Percentiles rank a stretch among this genome's conserved stretches.
phyloP scores from a whole-genome alignment of 2,797 vertebrate species.

The Gobionotothen gibberifrons region DNA sequence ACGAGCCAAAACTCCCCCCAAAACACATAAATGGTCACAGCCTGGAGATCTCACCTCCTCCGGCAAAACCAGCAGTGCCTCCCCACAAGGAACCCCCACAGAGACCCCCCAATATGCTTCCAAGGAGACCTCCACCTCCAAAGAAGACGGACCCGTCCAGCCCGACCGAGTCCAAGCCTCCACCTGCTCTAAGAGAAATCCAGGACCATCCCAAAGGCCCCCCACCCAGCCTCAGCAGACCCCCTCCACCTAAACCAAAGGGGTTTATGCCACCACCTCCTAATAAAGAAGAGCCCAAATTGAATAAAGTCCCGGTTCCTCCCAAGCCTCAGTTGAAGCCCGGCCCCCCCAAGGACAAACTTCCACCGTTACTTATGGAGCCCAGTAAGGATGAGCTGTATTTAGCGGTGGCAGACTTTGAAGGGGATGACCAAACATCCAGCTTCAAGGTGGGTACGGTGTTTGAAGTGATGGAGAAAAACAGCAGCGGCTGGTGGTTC shows the following conservation, averaged over 20 bases:
- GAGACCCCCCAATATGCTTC: constrained; percentile 87
- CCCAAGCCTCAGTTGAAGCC: constrained; percentile 88
- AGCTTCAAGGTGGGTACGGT: constrained; percentile 95
- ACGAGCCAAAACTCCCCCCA: constrained; percentile 79
- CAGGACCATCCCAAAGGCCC: constrained; percentile 76
- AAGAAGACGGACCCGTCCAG: constrained; percentile 88
- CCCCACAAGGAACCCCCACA: constrained; percentile 85
- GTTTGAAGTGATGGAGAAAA: constrained; percentile 95
- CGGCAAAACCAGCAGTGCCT: constrained; percentile 78
- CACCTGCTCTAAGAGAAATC: constrained; percentile 74
- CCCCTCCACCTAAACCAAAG: constrained; percentile 90
- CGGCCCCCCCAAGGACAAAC: constrained; percentile 85
- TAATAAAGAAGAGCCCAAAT: constrained; percentile 87
- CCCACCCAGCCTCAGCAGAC: constrained; percentile 79
- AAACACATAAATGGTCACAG: constrained; percentile 86
- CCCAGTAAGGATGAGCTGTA: constrained; percentile 88
- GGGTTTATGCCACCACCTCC: constrained; percentile 70
- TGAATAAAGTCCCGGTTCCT: constrained; percentile 79
- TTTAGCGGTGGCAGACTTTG: constrained; percentile 94
- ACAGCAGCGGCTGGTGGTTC: constrained; percentile 97
- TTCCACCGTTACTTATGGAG: constrained; percentile 85
- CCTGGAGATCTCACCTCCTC: constrained; percentile 78
- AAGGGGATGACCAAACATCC: constrained; percentile 93
- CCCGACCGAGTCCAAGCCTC: constrained; percentile 79
- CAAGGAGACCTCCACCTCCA: constrained; percentile 94